Evolutionary conservation across 2,797 vertebrate species (phyloP), one percentile per base, ranked within the genome.

Genomic region (Tarsius wallacei): DNA sequence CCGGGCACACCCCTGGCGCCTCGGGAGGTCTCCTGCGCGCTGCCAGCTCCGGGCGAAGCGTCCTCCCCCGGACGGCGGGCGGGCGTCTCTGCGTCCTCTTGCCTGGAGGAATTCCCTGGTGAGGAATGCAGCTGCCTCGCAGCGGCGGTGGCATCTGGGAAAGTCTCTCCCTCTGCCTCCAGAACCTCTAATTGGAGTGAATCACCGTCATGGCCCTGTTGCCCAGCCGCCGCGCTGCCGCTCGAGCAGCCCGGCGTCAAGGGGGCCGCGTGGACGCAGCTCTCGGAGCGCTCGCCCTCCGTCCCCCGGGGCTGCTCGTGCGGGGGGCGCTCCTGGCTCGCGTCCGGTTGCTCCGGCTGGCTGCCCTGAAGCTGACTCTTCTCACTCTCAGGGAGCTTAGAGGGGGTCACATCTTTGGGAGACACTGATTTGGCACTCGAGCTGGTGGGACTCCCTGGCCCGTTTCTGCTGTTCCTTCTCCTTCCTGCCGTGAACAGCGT

Each of bases 401-500:
- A 26, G 55, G 89, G n/a, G 61, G 70, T 31, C 2, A 59, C 90
- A 55, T 90, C 83, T 96, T 73, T 81, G 95, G 95, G 84, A 70
- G 84, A 78, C 22, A 12, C 33, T 1, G 96, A 12, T 28, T 96
- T 97, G 90, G 24, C 70, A 17, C 31, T 86, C 95, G 4, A 97
- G 77, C 91, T 97, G 13, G 81, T 96, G 90, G 98, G 68, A 49
- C 92, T 92, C 19, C 99, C 98, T 74, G 97, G 10, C 10, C 97
- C 97, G 71, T 97, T 97, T 96, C 98, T 99, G 92, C 51, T 87
- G 12, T 94, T 97, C 93, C 98, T 98, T 94, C 97, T 99, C 96
- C 96, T 98, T 74, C 98, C 98, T 0, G 99, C 97, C 16, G 98
- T 98, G 97, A 99, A 99, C 17, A 99, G 88, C 70, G 98, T 98